Base-by-base conservation (phyloP, 2,113 vertebrate genomes). In the Dermatemys mawii region DNA sequence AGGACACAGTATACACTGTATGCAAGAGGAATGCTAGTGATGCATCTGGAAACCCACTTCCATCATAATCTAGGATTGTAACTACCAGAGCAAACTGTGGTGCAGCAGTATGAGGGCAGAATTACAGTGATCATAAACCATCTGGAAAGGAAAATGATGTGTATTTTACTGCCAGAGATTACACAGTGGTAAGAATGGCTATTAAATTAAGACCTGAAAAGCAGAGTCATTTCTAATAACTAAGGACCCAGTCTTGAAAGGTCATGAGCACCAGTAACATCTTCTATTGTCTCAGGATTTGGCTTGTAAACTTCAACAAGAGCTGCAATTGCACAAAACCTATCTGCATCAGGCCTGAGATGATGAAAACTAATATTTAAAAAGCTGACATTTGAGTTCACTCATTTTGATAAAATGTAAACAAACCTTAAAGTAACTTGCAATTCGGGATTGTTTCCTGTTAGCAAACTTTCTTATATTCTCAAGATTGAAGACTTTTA, bases 71-170 rank as follows among this genome's bases (percentile, higher is more conserved):
- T 78, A 86, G 82, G 73, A 86, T 57, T 2, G 0, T 80, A 96
- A 93, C 63, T 91, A 91, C 86, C 35, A 82, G 75, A 87, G 63
- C 91, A 89, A 90, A 76, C 63, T 3, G 2, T 46, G 49, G 63
- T 50, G 44, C 41, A 0, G 63, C 73, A 44, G 38, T 92, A 48
- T 11, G 44, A 93, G 89, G 78, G 73, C 41, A 84, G 70, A 86
- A 57, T 92, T 93, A 87, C 80, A 22, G 27, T 41, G 79, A 76
- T 46, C 41, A 46, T 76, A 76, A 46, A 26, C 89, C 86, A 93
- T 53, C 63, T 93, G 81, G 84, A 96, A 97, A 29, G 73, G 57
- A 94, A 93, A 93, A 60, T 29, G 53, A 55, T 63, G 93, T n/a
- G 50, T 13, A 50, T 24, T 78, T 87, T 88, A 89, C 80, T 0